Conservation (phyloP, 2,113 vertebrate genomes). For the Mirza zaza region DNA sequence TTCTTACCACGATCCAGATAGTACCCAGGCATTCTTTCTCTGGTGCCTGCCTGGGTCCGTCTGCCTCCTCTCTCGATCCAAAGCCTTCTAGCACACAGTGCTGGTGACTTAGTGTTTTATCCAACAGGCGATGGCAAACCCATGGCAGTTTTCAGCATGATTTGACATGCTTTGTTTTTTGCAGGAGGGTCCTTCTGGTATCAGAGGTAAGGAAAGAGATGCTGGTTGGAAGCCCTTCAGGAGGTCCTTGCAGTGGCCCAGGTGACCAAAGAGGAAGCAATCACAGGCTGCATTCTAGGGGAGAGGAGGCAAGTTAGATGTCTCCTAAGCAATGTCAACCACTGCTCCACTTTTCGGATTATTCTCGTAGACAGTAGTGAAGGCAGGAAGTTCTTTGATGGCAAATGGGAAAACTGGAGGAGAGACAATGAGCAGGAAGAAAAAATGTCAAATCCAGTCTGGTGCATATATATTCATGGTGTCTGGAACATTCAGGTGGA, state of each 20-base stretch:
- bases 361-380: neutral
- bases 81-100: neutral
- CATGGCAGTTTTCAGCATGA: neutral
- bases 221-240: rapidly evolving
- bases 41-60: neutral
- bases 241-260: too few relatives aligned
- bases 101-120: neutral
- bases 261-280: neutral
- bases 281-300: neutral
- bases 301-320: neutral
- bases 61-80: neutral
- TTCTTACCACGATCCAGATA: neutral
- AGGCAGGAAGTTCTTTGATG: neutral
- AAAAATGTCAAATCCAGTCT: neutral
- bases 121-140: rapidly evolving
- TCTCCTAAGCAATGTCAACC: neutral
- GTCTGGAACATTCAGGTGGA: neutral
- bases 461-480: neutral
- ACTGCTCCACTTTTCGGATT: neutral
- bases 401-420: neutral
- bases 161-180: neutral
- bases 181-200: neutral
- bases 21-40: neutral
- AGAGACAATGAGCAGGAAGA: neutral
- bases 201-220: neutral